A percentile compares a stretch with the other conserved stretches of the same genome.
Evolutionary conservation across 1,140 invertebrate genomes (phyloP).

Genomic region (Parasteatoda tepidariorum): DNA sequence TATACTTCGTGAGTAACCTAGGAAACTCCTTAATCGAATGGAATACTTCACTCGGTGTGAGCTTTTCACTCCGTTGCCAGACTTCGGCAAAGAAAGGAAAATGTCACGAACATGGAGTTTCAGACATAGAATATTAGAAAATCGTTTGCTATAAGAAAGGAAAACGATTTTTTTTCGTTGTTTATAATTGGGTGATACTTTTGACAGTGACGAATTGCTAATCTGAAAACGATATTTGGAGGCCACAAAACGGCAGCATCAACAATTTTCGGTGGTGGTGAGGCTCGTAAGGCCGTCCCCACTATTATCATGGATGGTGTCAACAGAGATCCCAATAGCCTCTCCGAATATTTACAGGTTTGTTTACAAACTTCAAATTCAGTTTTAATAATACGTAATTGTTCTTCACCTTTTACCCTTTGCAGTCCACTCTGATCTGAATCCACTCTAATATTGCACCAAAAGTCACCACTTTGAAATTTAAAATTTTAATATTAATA

Average conservation of each 20-base stretch:
- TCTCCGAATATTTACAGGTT: constrained; percentile 79
- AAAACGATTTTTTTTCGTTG: background rate
- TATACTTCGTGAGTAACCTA: constrained; percentile 30
- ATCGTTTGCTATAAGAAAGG: constrained; percentile 6
- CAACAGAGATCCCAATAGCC: constrained; percentile 77
- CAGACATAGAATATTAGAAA: no score
- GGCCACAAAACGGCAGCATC: constrained; percentile 27
- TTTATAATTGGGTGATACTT: background rate
- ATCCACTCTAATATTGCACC: no score
- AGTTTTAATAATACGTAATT: no score
- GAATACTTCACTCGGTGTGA: background rate
- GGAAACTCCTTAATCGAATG: constrained; percentile 16
- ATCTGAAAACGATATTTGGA: background rate
- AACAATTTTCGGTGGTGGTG: constrained; percentile 33
- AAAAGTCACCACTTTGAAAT: no score
- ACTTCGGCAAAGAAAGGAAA: constrained; percentile 8
- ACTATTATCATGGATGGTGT: constrained; percentile 71
- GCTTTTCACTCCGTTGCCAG: constrained; percentile 31
- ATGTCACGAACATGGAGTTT: background rate
- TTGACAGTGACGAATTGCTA: background rate
- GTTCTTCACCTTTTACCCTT: no score
- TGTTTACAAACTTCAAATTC: background rate
- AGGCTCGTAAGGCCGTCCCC: constrained; percentile 30
- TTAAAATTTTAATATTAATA: no score
- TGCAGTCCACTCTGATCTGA: no score